Conservation (phyloP, 2,113 vertebrate species). For the Oxyura jamaicensis region DNA sequence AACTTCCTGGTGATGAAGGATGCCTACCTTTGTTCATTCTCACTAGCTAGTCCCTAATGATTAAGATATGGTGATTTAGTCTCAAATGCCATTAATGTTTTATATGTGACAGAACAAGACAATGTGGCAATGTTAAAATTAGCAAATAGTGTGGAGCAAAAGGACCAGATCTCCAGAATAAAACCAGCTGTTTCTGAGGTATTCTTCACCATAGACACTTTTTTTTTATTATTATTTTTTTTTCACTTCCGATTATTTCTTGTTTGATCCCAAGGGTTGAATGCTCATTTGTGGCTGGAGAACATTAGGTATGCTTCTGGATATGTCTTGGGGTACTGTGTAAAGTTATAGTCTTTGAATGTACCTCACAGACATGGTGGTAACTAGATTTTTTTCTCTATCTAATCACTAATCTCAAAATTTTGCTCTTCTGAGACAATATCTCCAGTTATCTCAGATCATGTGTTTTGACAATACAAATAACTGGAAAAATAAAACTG, state of each 20-base stretch:
- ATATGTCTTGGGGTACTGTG: rapidly evolving
- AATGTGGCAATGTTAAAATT: neutral
- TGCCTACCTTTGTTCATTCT: neutral
- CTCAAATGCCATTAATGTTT: neutral
- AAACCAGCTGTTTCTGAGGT: neutral
- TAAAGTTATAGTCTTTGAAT: neutral
- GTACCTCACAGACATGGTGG: neutral
- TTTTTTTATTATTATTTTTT: neutral
- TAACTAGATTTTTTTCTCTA: neutral
- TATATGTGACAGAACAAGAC: neutral
- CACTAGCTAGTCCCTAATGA: neutral
- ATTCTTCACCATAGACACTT: neutral
- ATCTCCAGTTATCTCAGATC: neutral
- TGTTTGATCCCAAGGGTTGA: neutral
- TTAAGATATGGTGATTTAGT: neutral
- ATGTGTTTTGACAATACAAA: neutral
- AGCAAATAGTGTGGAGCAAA: neutral
- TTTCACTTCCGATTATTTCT: neutral
- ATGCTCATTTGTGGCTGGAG: neutral
- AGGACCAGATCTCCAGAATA: neutral
- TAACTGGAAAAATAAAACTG: neutral
- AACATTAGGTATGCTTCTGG: neutral
- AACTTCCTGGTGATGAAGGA: neutral
- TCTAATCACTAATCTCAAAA: neutral
- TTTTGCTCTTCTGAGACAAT: neutral